Percentiles rank a stretch among this genome's conserved stretches.
These are phyloP conservation scores for Muscicapa striata DNA, from an alignment of 2,797 vertebrate species.

Conservation along the genomic window DNA sequence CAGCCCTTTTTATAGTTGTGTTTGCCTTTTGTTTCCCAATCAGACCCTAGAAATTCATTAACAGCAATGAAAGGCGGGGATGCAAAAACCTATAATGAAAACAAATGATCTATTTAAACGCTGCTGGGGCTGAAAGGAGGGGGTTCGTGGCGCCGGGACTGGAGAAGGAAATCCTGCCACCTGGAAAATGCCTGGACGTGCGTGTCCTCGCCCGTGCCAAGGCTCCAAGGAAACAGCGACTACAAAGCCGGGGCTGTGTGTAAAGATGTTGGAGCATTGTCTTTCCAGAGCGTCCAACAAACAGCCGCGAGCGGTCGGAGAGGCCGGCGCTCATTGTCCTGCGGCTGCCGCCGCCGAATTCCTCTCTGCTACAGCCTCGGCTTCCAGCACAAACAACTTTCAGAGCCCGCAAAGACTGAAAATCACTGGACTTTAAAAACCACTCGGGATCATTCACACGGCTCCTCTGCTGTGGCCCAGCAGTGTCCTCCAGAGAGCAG, in stretches of 20 bases:
- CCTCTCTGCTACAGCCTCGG: background rate
- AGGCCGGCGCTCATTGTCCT: constrained; percentile 45
- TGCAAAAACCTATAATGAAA: constrained; percentile 74
- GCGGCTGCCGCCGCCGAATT: background rate
- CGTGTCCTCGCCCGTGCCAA: background rate
- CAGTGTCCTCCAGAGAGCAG: background rate
- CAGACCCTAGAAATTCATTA: constrained; percentile 77
- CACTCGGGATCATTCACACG: background rate
- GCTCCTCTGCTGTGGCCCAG: background rate
- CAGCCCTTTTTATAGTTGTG: constrained; percentile 30
- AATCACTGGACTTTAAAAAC: background rate
- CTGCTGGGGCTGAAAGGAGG: constrained; percentile 50
- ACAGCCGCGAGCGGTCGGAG: background rate
- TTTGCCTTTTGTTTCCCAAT: constrained; percentile 75
- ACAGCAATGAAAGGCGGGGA: constrained; percentile 68
- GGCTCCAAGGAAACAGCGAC: constrained; percentile 27
- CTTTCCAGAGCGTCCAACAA: constrained; percentile 26
- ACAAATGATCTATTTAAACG: constrained; percentile 72
- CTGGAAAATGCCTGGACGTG: constrained; percentile 60
- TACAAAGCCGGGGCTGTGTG: constrained; percentile 6
- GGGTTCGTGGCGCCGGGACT: constrained; percentile 21
- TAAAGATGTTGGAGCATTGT: constrained; percentile 16
- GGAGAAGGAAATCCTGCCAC: constrained; percentile 69
- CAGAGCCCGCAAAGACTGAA: background rate
- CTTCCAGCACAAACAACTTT: constrained; percentile 8